Evolutionary conservation across 2,797 vertebrate species (phyloP), one percentile per base, ranked within the genome.

Genomic region (Anabas testudineus): DNA sequence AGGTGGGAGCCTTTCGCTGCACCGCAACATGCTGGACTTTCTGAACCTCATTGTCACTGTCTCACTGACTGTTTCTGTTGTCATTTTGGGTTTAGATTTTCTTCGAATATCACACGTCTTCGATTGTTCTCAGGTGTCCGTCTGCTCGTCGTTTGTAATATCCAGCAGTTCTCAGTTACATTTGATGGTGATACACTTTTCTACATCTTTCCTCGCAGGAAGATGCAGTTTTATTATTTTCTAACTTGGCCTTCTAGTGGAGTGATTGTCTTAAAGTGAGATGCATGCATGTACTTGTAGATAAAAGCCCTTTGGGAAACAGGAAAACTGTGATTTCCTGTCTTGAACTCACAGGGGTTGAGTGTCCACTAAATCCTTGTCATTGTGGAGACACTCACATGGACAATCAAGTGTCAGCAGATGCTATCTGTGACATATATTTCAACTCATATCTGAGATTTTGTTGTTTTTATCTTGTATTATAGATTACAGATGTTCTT

Each of bases 111-210:
- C 49, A 60, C 49, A 60, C 9, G 0, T 76, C 68, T 65, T 69
- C 1, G 42, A 60, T 74, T 80, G 59, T 81, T 86, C 87, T 91
- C 88, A 92, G 86, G 90, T 90, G 78, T 83, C 78, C 10, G 16
- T 51, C 57, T 57, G 57, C 67, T 83, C 55, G 67, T 51, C 14
- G 51, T 59, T 76, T 84, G 62, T 79, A 56, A 47, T 73, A 64
- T 61, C 41, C 54, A 10, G 10, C 59, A 26, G 57, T 67, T 54
- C 66, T 57, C 56, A 57, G 9, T 55, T 53, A 62, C 76, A 58
- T 72, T 76, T 37, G 65, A 79, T 48, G 71, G 63, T 68, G 71
- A 37, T 63, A 26, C 46, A 68, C 66, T 70, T 81, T 77, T 59
- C n/a, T 56, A 57, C 34, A 1, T 63, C 42, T 68, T 55, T 71